Conservation (phyloP, 2,113 vertebrate species). For the Leiothrix lutea region DNA sequence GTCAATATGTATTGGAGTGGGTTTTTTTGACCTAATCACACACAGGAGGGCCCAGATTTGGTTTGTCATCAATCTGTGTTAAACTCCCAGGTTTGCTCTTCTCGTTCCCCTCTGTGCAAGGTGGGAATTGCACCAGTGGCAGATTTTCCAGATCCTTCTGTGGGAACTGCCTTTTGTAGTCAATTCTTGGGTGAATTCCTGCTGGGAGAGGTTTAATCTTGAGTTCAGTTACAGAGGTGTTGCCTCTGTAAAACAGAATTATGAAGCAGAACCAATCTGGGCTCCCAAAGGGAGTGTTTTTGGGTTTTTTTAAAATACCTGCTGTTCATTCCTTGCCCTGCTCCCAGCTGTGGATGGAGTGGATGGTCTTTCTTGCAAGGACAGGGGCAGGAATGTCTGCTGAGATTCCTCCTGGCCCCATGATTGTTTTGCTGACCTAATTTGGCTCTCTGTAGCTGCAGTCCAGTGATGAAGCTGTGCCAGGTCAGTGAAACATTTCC, state of each 20-base stretch:
- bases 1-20: constrained; percentile 3
- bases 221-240: background rate
- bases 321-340: background rate
- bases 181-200: background rate
- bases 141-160: background rate
- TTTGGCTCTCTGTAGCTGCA: background rate
- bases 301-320: background rate
- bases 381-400: background rate
- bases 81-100: background rate
- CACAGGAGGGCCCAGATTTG: background rate
- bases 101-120: background rate
- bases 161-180: background rate
- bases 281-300: background rate
- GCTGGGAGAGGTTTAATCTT: background rate
- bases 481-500: background rate
- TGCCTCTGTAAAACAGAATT: background rate
- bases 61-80: background rate
- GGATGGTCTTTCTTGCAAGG: background rate
- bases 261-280: background rate
- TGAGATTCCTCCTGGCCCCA: background rate
- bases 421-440: background rate
- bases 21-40: constrained; percentile 48
- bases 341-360: background rate
- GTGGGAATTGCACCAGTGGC: background rate
- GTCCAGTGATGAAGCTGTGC: background rate